These are phyloP conservation scores for Lycaena phlaeas DNA, from an alignment of 2,888 invertebrate genomes.

Conservation along the genomic window DNA sequence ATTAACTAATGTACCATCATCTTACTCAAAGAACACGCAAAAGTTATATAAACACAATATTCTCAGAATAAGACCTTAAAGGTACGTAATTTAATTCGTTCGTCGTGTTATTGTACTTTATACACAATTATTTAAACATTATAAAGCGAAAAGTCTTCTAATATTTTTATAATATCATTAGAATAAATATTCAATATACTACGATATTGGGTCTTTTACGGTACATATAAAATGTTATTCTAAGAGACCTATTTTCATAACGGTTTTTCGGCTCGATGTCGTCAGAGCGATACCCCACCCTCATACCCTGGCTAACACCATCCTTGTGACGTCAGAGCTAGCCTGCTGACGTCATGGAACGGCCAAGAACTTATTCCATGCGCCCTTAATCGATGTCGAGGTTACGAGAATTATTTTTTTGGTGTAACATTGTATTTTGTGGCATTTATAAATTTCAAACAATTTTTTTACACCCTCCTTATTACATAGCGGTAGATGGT, in stretches of 20 bases:
- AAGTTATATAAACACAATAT: too few species aligned
- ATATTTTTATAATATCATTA: too few species aligned
- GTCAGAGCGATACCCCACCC: constrained; percentile 45
- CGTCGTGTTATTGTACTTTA: too few species aligned
- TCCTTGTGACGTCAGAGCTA: constrained; percentile 50
- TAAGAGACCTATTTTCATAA: constrained; percentile 15
- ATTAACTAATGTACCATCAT: too few species aligned
- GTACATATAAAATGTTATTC: background rate
- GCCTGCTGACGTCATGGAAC: constrained; percentile 58
- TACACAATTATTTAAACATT: too few species aligned
- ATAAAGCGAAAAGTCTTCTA: too few species aligned
- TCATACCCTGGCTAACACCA: constrained; percentile 26
- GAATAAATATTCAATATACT: too few species aligned
- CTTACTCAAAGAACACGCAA: too few species aligned
- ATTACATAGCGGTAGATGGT: background rate
- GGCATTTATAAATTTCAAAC: constrained; percentile 7
- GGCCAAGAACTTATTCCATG: constrained; percentile 45
- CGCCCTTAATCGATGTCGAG: constrained; percentile 50
- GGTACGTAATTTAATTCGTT: too few species aligned
- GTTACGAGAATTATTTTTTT: constrained; percentile 16
- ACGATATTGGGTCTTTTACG: background rate
- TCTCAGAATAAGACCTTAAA: too few species aligned
- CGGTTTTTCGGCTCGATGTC: constrained; percentile 41
- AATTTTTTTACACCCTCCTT: background rate
- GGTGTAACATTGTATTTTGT: constrained; percentile 13